Evolutionary conservation across 2,888 invertebrate species (phyloP).

Genomic region (Drosophila vallismaia): DNA sequence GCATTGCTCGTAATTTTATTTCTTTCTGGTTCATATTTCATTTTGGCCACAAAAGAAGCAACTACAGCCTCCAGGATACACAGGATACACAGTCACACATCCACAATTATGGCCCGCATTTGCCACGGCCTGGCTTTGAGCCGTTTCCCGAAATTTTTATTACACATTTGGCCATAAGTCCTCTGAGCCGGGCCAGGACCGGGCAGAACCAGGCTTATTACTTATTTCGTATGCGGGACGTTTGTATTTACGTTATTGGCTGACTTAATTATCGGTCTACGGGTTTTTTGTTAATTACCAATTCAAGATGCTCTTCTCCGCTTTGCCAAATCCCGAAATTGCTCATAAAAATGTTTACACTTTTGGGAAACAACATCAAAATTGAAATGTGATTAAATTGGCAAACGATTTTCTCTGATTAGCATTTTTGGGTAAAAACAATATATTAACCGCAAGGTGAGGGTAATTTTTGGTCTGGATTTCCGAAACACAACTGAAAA

Average conservation of each 20-base stretch:
- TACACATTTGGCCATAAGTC: conserved; percentile 10
- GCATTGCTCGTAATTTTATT: background rate
- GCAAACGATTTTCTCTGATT: background rate
- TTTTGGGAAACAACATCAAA: background rate
- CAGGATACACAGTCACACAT: no score
- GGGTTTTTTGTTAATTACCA: background rate
- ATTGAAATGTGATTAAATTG: background rate
- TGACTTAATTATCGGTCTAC: conserved; percentile 9
- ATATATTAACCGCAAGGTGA: background rate
- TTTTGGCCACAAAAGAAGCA: conserved; percentile 8
- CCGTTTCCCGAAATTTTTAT: conserved; percentile 30
- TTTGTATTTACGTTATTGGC: conserved; percentile 6
- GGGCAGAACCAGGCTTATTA: background rate
- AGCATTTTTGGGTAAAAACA: background rate
- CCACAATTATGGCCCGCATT: conserved; percentile 25
- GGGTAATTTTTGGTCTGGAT: background rate
- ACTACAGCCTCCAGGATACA: conserved; percentile 1
- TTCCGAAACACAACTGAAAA: no score
- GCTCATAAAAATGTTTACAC: no score
- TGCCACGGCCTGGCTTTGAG: conserved; percentile 7
- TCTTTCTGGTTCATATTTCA: conserved; percentile 5
- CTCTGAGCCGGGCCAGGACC: background rate
- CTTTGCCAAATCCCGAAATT: no score
- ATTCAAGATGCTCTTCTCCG: background rate
- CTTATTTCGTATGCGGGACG: conserved; percentile 16